Base-by-base conservation (phyloP, 2,797 vertebrate species). In the Lacerta agilis region DNA sequence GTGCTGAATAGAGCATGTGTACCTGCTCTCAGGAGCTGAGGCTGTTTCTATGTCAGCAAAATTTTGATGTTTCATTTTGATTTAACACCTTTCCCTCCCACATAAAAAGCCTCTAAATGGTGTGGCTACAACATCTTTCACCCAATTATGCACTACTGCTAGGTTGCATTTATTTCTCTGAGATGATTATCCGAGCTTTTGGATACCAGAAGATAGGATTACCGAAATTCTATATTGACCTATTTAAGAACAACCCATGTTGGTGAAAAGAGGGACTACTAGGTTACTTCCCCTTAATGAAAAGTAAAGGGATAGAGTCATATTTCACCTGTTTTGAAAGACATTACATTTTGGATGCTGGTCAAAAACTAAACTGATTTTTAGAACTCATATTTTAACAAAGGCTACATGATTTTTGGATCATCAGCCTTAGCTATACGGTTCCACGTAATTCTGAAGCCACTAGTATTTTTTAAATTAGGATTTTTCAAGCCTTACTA, bases 141-240 rank as follows among this genome's bases (percentile, higher is more conserved):
- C 41, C 29, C 38, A 84, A 83, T 90, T 76, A 91, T 4, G 76
- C 25, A 92, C 5, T 61, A 93, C 86, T 90, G 89, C 27, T 64
- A 93, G 72, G 61, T 77, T 80, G 23, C 27, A 85, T n/a, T 83
- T 69, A 88, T 91, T 93, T 93, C 38, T 94, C 36, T 71, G 79
- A 72, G 64, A 55, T 67, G 81, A 69, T 82, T 66, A 90, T 71
- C 55, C 73, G 38, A 69, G 33, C 1, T 41, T 85, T 67, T 81
- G n/a, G 58, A 86, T 71, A 91, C 58, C 36, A 90, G 85, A 85
- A 64, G 17, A 76, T 83, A 87, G 36, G 84, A 82, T 89, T 86
- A 89, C 78, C 13, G 69, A 58, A 79, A 85, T 88, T 91, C 55
- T 86, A 87, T 89, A 83, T 58, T 66, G 15, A 15, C 10, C 84